Base-by-base conservation (phyloP, 2,797 vertebrate genomes). In the Apogon talboti region DNA sequence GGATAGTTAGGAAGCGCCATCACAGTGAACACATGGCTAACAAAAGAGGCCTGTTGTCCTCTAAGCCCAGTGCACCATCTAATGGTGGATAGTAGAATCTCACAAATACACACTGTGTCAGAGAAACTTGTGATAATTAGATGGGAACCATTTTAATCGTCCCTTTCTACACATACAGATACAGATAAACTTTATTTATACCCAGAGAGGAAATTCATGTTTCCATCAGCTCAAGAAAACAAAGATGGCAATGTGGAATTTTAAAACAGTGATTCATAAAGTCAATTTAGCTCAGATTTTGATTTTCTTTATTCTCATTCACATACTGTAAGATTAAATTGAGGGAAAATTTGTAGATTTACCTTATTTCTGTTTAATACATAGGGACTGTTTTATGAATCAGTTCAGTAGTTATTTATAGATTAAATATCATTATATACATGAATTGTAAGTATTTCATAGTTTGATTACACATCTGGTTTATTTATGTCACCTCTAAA, bases 11-110 rank as follows among this genome's bases (percentile, higher is more conserved):
- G 78, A 86, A 84, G 79, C 86, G 81, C 85, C 76, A 86, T 89
- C 82, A 86, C 74, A 66, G 82, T 78, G 86, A 90, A 89, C 88
- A 90, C 91, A 89, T 91, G 87, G 88, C 86, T 83, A 83, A 91
- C 89, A 91, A 93, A 91, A 89, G 88, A 89, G 86, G 75, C 79
- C 80, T 78, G 56, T 77, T 79, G 68, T 90, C 85, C 72, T 79
- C 52, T 74, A 38, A 70, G 87, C 74, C 59, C 85, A 78, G 76
- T 83, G 83, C 90, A 42, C 92, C 91, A 89, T 88, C 90, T 85
- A 81, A 68, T 88, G 91, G 88, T 35, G 70, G 59, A 46, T 56
- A 19, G 19, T 52, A 71, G 85, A 63, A 85, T 21, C 85, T 51
- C 66, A 85, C 52, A 18, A 64, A 38, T 0, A 54, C 45, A 38